Conservation (phyloP, 37 sponge, comb jelly and placozoan genomes). For the Beroe forskalii region DNA sequence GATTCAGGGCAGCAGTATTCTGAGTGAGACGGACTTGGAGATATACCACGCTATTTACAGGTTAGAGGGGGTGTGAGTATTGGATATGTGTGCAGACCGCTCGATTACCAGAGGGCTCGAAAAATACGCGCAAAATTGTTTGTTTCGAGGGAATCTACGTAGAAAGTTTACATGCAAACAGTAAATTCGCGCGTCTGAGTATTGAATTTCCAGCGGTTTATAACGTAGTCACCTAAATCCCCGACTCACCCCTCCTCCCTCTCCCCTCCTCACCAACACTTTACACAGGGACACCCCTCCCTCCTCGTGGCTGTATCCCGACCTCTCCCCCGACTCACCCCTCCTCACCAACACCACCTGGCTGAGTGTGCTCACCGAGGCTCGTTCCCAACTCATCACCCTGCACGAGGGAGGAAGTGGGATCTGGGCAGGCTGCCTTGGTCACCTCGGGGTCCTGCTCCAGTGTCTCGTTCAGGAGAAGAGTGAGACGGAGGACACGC, state of each 20-base stretch:
- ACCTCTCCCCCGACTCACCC: background rate
- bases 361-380: conserved; percentile 9
- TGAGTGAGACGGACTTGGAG: conserved; percentile 10
- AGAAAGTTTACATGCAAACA: too few relatives aligned
- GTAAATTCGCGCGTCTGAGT: too few relatives aligned
- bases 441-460: background rate
- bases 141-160: too few relatives aligned
- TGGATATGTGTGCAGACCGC: too few relatives aligned
- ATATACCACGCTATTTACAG: conserved; percentile 31
- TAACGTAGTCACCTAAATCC: too few relatives aligned
- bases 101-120: too few relatives aligned
- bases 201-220: too few relatives aligned
- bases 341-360: background rate
- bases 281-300: background rate
- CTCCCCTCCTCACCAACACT: background rate
- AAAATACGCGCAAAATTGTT: too few relatives aligned
- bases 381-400: conserved; percentile 9
- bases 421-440: conserved; percentile 57
- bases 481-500: background rate
- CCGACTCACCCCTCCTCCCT: too few relatives aligned
- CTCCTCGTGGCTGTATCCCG: background rate
- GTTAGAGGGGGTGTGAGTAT: background rate
- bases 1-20: conserved; percentile 9
- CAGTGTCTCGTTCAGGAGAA: conserved; percentile 44
- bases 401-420: conserved; percentile 65